A percentile compares a stretch with the other conserved stretches of the same genome.
These are phyloP conservation scores for Drosophila tristis DNA, from an alignment of 1,140 invertebrate species.

Conservation along the genomic window DNA sequence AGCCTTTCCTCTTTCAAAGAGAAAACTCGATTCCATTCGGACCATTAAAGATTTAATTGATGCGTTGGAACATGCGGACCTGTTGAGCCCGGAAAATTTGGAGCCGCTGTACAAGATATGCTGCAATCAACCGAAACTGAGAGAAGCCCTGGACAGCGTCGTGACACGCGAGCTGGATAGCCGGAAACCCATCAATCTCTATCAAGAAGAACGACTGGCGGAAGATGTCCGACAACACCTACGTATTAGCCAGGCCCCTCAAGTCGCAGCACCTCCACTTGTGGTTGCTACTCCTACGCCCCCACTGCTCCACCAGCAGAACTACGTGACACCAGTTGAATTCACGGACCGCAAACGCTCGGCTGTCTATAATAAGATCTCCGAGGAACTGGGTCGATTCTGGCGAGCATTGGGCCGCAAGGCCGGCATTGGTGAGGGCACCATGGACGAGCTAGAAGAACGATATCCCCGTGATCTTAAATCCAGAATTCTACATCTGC, in stretches of 20 bases:
- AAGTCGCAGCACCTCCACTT: neutral
- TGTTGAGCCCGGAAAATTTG: conserved; percentile 57
- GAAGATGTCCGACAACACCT: conserved; percentile 61
- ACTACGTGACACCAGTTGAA: conserved; percentile 31
- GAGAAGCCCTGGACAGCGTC: conserved; percentile 43
- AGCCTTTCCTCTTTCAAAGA: conserved; percentile 21
- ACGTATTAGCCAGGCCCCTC: conserved; percentile 17
- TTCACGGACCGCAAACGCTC: conserved; percentile 62
- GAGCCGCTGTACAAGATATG: conserved; percentile 34
- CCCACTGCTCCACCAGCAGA: conserved; percentile 18
- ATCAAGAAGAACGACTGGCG: conserved; percentile 56
- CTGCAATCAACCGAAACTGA: conserved; percentile 12
- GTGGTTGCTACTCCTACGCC: neutral
- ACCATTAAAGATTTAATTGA: conserved; percentile 61
- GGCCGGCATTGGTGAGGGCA: conserved; percentile 84
- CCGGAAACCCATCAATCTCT: conserved; percentile 25
- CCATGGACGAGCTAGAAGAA: conserved; percentile 84
- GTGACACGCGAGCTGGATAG: neutral
- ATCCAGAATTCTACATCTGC: conserved; percentile 60
- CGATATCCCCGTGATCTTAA: conserved; percentile 67
- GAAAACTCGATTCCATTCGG: conserved; percentile 47
- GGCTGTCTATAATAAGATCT: conserved; percentile 65
- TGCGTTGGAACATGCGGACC: conserved; percentile 62
- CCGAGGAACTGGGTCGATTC: conserved; percentile 84
- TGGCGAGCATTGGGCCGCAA: conserved; percentile 85